These are phyloP conservation scores for Cyrtonyx montezumae DNA, from an alignment of 2,113 vertebrate species.

Conservation along the genomic window DNA sequence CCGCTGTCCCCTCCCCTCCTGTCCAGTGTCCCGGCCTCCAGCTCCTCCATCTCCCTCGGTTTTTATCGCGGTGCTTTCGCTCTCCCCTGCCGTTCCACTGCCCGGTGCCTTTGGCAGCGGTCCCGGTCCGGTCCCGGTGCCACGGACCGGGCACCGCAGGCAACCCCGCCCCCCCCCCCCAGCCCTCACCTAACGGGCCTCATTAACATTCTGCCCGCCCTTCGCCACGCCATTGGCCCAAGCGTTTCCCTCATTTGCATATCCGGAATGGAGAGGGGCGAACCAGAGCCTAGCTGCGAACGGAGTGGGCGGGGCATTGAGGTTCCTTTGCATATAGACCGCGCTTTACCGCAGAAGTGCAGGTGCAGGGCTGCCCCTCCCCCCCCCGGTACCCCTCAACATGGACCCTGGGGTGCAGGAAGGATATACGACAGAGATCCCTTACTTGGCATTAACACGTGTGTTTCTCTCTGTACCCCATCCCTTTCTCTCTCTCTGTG, in stretches of 20 bases:
- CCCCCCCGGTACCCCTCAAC: no score
- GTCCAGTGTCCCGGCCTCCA: not conserved
- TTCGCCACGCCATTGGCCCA: not conserved
- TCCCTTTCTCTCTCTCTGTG: not conserved
- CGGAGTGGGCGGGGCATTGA: rapidly evolving
- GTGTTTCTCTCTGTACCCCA: no score
- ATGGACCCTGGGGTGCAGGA: not conserved
- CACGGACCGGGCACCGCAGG: not conserved
- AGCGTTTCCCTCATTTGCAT: not conserved
- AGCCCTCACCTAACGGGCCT: not conserved
- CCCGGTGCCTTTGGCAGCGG: not conserved
- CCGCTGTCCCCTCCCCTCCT: not conserved
- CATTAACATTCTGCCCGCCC: not conserved
- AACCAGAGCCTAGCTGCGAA: rapidly evolving
- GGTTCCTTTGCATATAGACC: not conserved
- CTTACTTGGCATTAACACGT: rapidly evolving
- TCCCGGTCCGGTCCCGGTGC: no score
- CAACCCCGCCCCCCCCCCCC: not conserved
- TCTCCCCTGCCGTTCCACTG: no score
- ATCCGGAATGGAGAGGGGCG: rapidly evolving
- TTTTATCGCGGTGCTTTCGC: not conserved
- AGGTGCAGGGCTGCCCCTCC: not conserved
- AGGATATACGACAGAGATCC: not conserved
- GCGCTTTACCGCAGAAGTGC: not conserved
- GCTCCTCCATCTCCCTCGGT: not conserved